Percentiles rank a stretch among this genome's conserved stretches.
phyloP scores from a whole-genome alignment of 2,797 vertebrate genomes.

The Rachycentron canadum region DNA sequence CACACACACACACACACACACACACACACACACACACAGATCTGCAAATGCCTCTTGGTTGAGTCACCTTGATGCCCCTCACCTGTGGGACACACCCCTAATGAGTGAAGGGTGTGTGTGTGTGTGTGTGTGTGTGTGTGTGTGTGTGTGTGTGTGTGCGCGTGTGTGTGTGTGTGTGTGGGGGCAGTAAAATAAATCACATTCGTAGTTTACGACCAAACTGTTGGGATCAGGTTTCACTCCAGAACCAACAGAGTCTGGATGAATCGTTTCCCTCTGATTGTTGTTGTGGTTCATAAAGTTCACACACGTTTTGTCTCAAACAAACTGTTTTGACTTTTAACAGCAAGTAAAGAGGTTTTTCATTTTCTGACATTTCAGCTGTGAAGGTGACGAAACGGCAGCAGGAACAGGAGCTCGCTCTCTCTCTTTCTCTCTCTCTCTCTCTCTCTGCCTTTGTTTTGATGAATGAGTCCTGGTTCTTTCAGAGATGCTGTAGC shows the following conservation, averaged over 20 bases:
- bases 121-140: background rate
- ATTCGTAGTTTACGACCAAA: background rate
- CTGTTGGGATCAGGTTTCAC: background rate
- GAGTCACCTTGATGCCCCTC: constrained; percentile 46
- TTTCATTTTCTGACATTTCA: constrained; percentile 12
- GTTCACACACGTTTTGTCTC: background rate
- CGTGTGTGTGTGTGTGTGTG: too few relatives aligned
- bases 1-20: background rate
- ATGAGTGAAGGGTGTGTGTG: background rate
- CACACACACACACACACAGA: constrained; percentile 18
- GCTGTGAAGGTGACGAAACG: constrained; percentile 3
- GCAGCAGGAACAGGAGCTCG: background rate
- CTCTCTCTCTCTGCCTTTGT: background rate
- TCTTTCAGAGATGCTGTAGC: constrained; percentile 20
- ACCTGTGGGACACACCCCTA: constrained; percentile 21
- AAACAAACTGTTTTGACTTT: constrained; percentile 8
- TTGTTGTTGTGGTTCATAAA: background rate
- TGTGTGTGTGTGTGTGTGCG: background rate
- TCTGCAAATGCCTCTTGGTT: constrained; percentile 28
- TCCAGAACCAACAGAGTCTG: background rate
- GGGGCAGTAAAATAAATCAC: background rate
- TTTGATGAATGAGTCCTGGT: background rate
- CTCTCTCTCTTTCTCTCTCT: constrained; percentile 19
- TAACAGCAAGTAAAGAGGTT: background rate
- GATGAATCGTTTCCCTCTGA: background rate